Conservation (phyloP, 1,140 invertebrate genomes). For the Aphelenchoides avenae region DNA sequence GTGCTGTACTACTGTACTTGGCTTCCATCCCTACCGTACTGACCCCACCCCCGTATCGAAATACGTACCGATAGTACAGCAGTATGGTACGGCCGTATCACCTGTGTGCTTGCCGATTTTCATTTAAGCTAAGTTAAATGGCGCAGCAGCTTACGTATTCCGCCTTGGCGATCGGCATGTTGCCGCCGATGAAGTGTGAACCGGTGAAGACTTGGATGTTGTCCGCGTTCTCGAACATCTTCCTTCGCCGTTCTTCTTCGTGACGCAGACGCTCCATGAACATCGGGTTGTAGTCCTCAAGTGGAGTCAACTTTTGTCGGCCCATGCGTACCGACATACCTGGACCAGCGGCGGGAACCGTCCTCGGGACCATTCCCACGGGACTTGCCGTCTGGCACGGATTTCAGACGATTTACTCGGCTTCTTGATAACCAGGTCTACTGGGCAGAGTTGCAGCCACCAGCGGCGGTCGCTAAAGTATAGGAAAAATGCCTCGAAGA, state of each 20-base stretch:
- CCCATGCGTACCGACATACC: too few species aligned
- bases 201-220: conserved; percentile 1
- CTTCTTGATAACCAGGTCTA: conserved; percentile 41
- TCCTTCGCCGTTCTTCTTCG: conserved; percentile 27
- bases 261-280: conserved; percentile 35
- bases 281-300: conserved; percentile 37
- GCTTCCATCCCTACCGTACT: too few species aligned
- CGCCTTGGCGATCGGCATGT: not conserved
- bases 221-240: conserved; percentile 24
- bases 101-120: too few species aligned
- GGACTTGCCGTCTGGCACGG: conserved; percentile 43
- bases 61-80: too few species aligned
- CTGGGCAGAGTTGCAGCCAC: conserved; percentile 50
- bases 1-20: too few species aligned
- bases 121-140: too few species aligned
- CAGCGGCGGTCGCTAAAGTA: conserved; percentile 41
- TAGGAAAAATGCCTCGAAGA: conserved; percentile 13
- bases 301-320: too few species aligned
- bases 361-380: conserved; percentile 44
- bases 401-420: conserved; percentile 29
- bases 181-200: conserved; percentile 2
- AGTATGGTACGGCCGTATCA: too few species aligned
- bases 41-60: too few species aligned
- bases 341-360: conserved; percentile 38
- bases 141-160: not conserved